These are phyloP conservation scores for Carassius gibelio DNA, from an alignment of 2,113 vertebrate genomes.

Conservation along the genomic window DNA sequence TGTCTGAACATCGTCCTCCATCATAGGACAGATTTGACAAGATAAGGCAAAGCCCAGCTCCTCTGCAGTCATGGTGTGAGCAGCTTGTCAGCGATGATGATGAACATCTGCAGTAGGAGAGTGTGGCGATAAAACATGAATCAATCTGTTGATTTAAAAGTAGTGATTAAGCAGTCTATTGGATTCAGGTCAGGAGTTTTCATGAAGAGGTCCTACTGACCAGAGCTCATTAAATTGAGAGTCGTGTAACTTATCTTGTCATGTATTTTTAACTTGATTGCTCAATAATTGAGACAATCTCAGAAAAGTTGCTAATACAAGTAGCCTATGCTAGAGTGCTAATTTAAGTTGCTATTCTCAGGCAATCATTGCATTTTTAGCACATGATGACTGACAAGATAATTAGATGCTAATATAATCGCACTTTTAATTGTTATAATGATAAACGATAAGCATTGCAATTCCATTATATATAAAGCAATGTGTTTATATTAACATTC, in stretches of 20 bases:
- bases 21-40: slow-evolving; percentile 17
- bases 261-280: background rate
- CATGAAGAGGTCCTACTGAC: background rate
- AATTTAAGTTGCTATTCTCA: slow-evolving; percentile 12
- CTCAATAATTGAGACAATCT: background rate
- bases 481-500: background rate
- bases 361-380: background rate
- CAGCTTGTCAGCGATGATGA: slow-evolving; percentile 3
- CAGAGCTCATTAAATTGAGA: background rate
- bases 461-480: background rate
- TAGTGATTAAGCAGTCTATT: background rate
- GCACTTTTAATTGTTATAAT: background rate
- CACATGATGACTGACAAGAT: background rate
- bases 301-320: background rate
- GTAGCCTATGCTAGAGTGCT: background rate
- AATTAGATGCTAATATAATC: background rate
- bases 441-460: background rate
- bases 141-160: background rate
- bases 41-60: slow-evolving; percentile 18
- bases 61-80: slow-evolving; percentile 8
- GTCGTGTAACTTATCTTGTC: background rate
- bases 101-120: background rate
- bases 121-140: background rate
- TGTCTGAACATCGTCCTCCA: background rate
- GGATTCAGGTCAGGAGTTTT: background rate